Base-by-base conservation (phyloP, 2,888 invertebrate species). In the Baronia brevicornis region DNA sequence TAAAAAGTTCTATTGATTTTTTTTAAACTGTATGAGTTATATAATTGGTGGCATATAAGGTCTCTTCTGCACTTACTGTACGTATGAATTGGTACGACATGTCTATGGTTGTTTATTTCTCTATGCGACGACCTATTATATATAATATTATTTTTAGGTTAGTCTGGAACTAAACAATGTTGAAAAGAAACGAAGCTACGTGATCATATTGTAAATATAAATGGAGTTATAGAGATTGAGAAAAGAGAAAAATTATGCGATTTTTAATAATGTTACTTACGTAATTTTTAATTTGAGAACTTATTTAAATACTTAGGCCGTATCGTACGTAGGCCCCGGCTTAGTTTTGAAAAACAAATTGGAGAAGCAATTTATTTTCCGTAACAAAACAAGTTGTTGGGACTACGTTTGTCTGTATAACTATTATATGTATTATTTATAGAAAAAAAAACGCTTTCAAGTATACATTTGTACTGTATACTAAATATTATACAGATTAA, bases 91-190 rank as follows among this genome's bases (percentile, higher is more conserved):
- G n/a, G n/a, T n/a, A n/a, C n/a, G n/a, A n/a, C n/a, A n/a, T n/a
- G n/a, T n/a, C n/a, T n/a, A n/a, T n/a, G n/a, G n/a, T n/a, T n/a
- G n/a, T n/a, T n/a, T n/a, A n/a, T n/a, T n/a, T n/a, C n/a, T n/a
- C n/a, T n/a, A n/a, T n/a, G n/a, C n/a, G n/a, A n/a, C n/a, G n/a
- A n/a, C n/a, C n/a, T n/a, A n/a, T n/a, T n/a, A n/a, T n/a, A n/a
- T n/a, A n/a, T n/a, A n/a, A 28, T 12, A 12, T 19, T 22, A 41
- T 45, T 46, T 43, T 44, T 77, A 78, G 75, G 68, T 56, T 74
- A 77, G 66, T 41, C 43, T 46, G 60, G 44, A 77, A 77, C 72
- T 61, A 67, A 68, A 78, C 75, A 78, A 77, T 75, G 77, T 79
- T 65, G 54, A 60, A 58, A 59, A 54, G 75, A 75, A 79, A 75